phyloP scores from a whole-genome alignment of 2,113 vertebrate genomes.

The Azemiops feae region DNA sequence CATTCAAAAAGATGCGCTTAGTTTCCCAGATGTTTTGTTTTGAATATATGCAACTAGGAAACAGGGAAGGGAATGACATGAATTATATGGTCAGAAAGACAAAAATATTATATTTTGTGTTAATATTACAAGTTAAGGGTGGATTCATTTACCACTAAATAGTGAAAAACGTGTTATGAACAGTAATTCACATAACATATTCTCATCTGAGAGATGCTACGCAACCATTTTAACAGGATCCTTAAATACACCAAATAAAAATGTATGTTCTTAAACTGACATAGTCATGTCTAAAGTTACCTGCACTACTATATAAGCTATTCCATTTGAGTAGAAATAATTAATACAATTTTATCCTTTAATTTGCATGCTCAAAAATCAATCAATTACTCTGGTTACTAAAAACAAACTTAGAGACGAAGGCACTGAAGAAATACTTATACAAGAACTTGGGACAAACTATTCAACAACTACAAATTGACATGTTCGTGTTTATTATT shows the following conservation, averaged over 20 bases:
- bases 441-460: not conserved
- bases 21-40: not conserved
- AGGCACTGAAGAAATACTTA: not conserved
- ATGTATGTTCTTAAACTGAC: not conserved
- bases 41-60: not conserved
- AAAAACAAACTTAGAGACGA: not conserved
- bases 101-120: slow-evolving; percentile 9
- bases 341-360: not conserved
- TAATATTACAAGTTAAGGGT: slow-evolving; percentile 20
- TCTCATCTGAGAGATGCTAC: not conserved
- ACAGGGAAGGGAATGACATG: not conserved
- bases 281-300: not conserved
- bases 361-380: not conserved
- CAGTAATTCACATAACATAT: not conserved
- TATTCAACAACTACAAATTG: not conserved
- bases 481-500: not conserved
- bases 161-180: slow-evolving; percentile 13
- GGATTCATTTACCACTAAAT: slow-evolving; percentile 20
- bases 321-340: not conserved
- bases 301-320: slow-evolving; percentile 16
- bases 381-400: not conserved
- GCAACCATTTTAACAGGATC: not conserved
- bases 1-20: not conserved
- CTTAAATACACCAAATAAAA: not conserved
- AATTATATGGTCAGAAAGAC: not conserved